Evolutionary conservation across 2,888 invertebrate genomes (phyloP), one percentile per base, ranked within the genome.

Genomic region (Pyralis farinalis): DNA sequence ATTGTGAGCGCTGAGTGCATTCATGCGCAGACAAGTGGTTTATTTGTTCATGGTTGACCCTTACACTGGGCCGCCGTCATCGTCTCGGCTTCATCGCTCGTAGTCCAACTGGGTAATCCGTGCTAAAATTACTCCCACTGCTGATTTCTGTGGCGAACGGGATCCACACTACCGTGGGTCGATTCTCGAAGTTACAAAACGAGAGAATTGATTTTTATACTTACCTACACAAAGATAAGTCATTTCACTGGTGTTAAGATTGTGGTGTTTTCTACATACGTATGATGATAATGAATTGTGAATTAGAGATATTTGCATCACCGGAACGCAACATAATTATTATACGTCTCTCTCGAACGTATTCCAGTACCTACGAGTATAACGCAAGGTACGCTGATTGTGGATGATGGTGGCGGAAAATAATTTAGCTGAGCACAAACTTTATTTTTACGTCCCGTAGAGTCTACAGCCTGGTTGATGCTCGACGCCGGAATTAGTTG

Each of bases 131-230:
- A 0, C 58, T 43, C 34, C 50, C 55, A 28, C 59, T 51, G 1
- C 76, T 70, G 37, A 76, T 80, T 35, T 86, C 83, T 1, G 88
- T 85, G 58, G 88, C 86, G 36, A 87, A 85, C 3, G 89, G 87
- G 41, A 88, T 85, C 11, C 85, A 83, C 3, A 88, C 78, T 41
- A 85, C 78, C 61, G 76, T 72, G 16, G 29, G 12, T 43, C 35
- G 12, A 35, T 29, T 3, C 5, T 31, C 11, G 2, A 4, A 16
- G 3, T 16, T 16, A 6, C n/a, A 32, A 28, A 2, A 6, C 7
- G 3, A n/a, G 9, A 30, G 7, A 1, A 11, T 31, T 31, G 8
- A 16, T 16, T n/a, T n/a, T n/a, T n/a, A 16, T 32, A n/a, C 12
- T 8, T 20, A 16, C 32, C 16, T 16, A 16, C 2, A 16, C 3